Evolutionary conservation across 2,113 vertebrate species (phyloP).

Genomic region (Amblyopsis rosae): DNA sequence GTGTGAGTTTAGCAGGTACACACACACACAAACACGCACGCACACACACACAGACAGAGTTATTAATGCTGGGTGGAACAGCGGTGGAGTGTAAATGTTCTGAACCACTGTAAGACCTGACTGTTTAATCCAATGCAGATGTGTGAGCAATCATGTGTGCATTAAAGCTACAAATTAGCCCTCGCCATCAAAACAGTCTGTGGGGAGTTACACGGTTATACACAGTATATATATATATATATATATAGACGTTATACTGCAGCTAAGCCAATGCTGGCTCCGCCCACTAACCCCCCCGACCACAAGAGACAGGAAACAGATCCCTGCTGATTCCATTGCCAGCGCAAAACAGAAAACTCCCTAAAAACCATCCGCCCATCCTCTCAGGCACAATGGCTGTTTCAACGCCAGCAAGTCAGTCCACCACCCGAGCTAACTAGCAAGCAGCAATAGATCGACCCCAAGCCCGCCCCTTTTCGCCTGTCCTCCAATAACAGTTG

Average conservation of each 20-base stretch:
- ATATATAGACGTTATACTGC: conserved; percentile 73
- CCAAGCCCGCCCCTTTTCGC: too few species aligned
- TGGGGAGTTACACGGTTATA: conserved; percentile 48
- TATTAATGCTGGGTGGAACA: conserved; percentile 32
- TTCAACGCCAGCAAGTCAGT: conserved; percentile 15
- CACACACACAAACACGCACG: conserved; percentile 3
- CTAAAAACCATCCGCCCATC: conserved; percentile 30
- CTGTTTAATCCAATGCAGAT: conserved; percentile 72
- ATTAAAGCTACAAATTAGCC: conserved; percentile 62
- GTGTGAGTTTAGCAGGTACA: conserved; percentile 31
- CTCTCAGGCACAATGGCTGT: conserved; percentile 25
- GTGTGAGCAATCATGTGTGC: conserved; percentile 30
- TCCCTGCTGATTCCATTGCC: conserved; percentile 33
- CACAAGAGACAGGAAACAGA: conserved; percentile 63
- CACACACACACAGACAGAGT: conserved; percentile 28
- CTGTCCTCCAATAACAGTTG: too few species aligned
- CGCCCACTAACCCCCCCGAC: conserved; percentile 45
- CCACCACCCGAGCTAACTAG: background rate
- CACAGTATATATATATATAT: conserved; percentile 72
- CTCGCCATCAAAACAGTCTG: conserved; percentile 62
- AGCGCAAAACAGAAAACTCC: conserved; percentile 10
- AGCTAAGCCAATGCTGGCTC: conserved; percentile 51
- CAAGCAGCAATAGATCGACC: background rate
- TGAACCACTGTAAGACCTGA: conserved; percentile 34
- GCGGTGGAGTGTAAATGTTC: conserved; percentile 54